Conservation (phyloP, 2,888 invertebrate genomes). For the Eupithecia tripunctaria region DNA sequence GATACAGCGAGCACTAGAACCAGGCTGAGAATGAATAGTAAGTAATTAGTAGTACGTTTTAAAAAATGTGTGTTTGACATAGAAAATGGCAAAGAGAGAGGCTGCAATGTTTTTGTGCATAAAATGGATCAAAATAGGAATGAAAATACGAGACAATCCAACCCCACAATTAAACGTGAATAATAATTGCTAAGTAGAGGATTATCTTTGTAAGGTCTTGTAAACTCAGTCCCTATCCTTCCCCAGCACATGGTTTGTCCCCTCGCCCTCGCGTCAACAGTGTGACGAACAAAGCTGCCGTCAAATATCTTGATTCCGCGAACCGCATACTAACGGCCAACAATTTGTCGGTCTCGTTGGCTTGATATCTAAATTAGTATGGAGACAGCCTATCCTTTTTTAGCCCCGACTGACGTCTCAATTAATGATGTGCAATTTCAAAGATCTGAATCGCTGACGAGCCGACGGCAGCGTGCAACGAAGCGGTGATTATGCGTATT, state of each 20-base stretch:
- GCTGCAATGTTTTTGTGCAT: background rate
- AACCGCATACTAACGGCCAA: slow-evolving; percentile 71
- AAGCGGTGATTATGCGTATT: slow-evolving; percentile 44
- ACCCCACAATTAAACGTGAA: background rate
- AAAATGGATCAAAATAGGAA: background rate
- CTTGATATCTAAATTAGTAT: slow-evolving; percentile 82
- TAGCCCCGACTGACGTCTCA: slow-evolving; percentile 72
- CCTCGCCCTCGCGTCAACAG: slow-evolving; percentile 27
- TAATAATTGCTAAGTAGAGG: background rate
- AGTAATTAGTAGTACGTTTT: background rate
- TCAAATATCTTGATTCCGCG: slow-evolving; percentile 63
- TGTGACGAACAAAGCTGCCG: slow-evolving; percentile 42
- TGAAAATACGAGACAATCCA: background rate
- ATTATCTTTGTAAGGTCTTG: background rate
- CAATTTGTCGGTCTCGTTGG: slow-evolving; percentile 79
- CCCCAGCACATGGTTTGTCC: slow-evolving; percentile 1
- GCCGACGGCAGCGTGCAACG: slow-evolving; percentile 43
- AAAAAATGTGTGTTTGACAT: background rate
- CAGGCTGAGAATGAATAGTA: background rate
- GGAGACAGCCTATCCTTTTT: slow-evolving; percentile 70
- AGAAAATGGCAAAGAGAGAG: too few relatives aligned
- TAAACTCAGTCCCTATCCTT: slow-evolving; percentile 7
- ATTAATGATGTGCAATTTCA: slow-evolving; percentile 79
- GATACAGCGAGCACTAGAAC: too few relatives aligned
- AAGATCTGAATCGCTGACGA: slow-evolving; percentile 68